A percentile compares a stretch with the other conserved stretches of the same genome.
Conservation (phyloP, 2,797 vertebrate genomes). For the Geotrypetes seraphini region DNA sequence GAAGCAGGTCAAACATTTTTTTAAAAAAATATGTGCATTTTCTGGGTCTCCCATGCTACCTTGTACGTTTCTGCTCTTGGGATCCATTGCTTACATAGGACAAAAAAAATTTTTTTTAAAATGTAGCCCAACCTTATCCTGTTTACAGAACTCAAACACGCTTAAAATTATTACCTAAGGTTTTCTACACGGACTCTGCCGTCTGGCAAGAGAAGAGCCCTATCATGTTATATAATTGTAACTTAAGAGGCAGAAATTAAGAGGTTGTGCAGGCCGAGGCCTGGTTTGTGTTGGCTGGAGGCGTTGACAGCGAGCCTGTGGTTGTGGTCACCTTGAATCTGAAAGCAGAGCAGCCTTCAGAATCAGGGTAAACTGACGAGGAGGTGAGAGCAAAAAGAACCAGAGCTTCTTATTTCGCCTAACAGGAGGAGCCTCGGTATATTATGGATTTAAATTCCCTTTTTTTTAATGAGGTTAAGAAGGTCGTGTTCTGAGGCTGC, state of each 20-base stretch:
- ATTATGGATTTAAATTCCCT: no score
- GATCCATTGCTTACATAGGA: slow-evolving; percentile 12
- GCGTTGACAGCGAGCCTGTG: slow-evolving; percentile 20
- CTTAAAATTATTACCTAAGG: slow-evolving; percentile 34
- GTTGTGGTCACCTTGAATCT: slow-evolving; percentile 18
- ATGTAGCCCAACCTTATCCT: slow-evolving; percentile 26
- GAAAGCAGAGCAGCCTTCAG: slow-evolving; percentile 13
- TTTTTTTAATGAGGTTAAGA: no score
- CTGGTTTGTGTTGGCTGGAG: slow-evolving; percentile 40
- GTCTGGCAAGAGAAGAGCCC: slow-evolving; percentile 39
- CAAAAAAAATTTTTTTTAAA: no score
- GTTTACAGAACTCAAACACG: slow-evolving; percentile 33
- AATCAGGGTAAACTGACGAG: background rate
- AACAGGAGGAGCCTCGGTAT: no score
- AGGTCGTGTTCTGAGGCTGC: no score
- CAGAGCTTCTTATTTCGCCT: no score
- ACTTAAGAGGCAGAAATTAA: slow-evolving; percentile 31
- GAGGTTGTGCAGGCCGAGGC: slow-evolving; percentile 29
- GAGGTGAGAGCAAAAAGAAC: no score
- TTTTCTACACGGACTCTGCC: slow-evolving; percentile 34
- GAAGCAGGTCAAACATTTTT: no score
- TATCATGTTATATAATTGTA: slow-evolving; percentile 43
- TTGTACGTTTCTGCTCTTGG: slow-evolving; percentile 25
- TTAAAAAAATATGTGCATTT: no score
- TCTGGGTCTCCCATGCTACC: slow-evolving; percentile 16